Base-by-base conservation (phyloP, 2,888 invertebrate genomes). In the Nectonema munidae region DNA sequence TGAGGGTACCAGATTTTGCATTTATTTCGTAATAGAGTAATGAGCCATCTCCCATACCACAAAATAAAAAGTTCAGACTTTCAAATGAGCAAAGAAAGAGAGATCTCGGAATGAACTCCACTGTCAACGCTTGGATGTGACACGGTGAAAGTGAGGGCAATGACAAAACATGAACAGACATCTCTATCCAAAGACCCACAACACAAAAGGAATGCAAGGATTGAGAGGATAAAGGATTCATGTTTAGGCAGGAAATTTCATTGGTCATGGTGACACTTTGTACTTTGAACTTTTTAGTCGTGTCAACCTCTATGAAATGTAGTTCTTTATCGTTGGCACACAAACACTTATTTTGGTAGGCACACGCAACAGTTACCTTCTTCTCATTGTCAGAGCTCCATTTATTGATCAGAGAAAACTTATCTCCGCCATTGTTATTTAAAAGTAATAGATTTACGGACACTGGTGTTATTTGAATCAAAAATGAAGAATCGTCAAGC, bases 101-200 rank as follows among this genome's bases (percentile, higher is more conserved):
- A 5, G 35, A 38, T n/a, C 29, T 6, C 11, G 19, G 30, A 38
- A 39, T 16, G n/a, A 33, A 17, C 17, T 69, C 70, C 69, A 48
- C 83, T 83, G 21, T 74, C 71, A 34, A 16, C 20, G 17, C 35
- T 34, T 19, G 11, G 19, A 5, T 11, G n/a, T n/a, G n/a, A 5
- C 5, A 6, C 18, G 70, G 68, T 40, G 66, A 64, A 38, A 89
- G 61, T 40, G 66, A 63, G 0, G 86, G 83, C 43, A 89, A 54
- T 9, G 67, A 64, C 18, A 86, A 60, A 43, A 86, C 67, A 9
- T 77, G 63, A 21, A 77, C 75, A 0, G 79, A 79, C 48, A 86
- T 81, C 50, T 89, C 83, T 1, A 77, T 83, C 95, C 95, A 95
- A 34, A 89, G 60, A 0, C 86, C 86, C 6, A 86, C 75, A 13